Conservation (phyloP, 2,888 invertebrate genomes). For the Callinectes sapidus region DNA sequence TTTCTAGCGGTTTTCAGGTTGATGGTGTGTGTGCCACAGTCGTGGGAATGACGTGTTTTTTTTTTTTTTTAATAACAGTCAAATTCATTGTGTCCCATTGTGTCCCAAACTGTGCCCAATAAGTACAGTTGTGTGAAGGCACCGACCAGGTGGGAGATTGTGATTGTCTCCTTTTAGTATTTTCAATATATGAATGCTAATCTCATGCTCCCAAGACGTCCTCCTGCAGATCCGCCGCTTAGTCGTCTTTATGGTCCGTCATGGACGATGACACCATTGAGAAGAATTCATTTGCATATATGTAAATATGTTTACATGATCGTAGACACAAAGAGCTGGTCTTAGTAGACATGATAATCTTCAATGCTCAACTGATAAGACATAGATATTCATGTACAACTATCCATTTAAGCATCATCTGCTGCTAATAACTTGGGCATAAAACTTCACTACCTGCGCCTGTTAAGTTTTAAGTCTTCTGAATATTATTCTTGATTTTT, state of each 20-base stretch:
- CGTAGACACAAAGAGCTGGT: neutral
- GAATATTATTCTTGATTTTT: neutral
- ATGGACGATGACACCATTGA: neutral
- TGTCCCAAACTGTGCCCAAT: neutral
- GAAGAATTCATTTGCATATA: neutral
- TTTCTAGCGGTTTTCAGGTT: neutral
- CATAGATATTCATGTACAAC: neutral
- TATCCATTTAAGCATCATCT: neutral
- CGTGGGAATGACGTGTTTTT: neutral
- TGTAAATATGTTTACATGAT: neutral
- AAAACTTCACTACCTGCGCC: neutral
- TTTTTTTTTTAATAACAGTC: too few species aligned
- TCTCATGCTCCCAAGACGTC: neutral
- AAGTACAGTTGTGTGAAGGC: neutral
- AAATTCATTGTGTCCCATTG: too few species aligned
- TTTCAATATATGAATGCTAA: neutral
- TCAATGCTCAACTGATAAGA: neutral
- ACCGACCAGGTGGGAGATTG: neutral
- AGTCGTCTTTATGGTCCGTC: neutral
- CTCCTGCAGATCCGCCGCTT: neutral
- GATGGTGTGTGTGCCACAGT: neutral
- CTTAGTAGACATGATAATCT: neutral
- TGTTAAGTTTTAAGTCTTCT: neutral
- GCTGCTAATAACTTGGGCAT: neutral
- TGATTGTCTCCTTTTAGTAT: neutral